Conservation (phyloP, 2,888 invertebrate species). For the Drosophila atripex region DNA sequence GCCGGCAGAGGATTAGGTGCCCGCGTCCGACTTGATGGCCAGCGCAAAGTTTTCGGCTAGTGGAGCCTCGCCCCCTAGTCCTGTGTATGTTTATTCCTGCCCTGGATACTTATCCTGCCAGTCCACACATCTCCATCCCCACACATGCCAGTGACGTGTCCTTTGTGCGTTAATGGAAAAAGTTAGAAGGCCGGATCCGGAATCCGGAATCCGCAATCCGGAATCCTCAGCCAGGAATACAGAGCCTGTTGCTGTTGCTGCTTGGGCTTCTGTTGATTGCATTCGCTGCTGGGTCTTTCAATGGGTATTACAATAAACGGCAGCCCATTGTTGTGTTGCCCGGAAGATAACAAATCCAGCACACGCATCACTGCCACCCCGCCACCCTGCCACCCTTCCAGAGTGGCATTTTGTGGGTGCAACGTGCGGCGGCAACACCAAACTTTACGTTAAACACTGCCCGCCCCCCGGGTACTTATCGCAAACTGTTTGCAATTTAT, state of each 20-base stretch:
- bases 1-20: not conserved
- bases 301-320: conserved; percentile 55
- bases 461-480: conserved; percentile 5
- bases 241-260: conserved; percentile 26
- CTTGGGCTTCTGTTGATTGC: conserved; percentile 50
- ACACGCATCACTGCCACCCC: not conserved
- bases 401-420: not conserved
- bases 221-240: not conserved
- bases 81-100: not conserved
- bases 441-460: conserved; percentile 21
- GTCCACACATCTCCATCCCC: not conserved
- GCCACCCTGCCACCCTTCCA: not conserved
- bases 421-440: not conserved
- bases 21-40: not conserved
- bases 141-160: conserved; percentile 16
- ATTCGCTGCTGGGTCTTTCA: conserved; percentile 45
- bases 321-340: conserved; percentile 44
- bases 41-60: not conserved
- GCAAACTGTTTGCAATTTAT: conserved; percentile 4
- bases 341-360: conserved; percentile 25
- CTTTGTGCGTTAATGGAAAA: conserved; percentile 63
- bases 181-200: conserved; percentile 38
- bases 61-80: not conserved
- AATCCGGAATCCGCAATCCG: not conserved
- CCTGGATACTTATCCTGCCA: not conserved